A percentile compares a stretch with the other conserved stretches of the same genome.
phyloP scores from a whole-genome alignment of 2,113 vertebrate species.

The Fukomys damarensis region DNA sequence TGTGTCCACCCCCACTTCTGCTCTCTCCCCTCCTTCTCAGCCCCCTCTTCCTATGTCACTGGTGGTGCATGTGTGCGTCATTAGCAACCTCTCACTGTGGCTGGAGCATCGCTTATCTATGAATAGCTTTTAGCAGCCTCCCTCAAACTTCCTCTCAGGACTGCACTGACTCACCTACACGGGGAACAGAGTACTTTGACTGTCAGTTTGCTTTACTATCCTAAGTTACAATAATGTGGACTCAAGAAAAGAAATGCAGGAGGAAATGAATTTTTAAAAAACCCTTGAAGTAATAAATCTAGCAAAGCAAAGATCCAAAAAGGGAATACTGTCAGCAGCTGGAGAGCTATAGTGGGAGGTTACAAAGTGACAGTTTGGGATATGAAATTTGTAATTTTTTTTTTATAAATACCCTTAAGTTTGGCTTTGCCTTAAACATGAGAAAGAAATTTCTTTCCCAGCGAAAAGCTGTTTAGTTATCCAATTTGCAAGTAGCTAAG shows the following conservation, averaged over 20 bases:
- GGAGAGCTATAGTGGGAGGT: not conserved
- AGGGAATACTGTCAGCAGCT: not conserved
- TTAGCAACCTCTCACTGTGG: constrained; percentile 71
- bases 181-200: constrained; percentile 29
- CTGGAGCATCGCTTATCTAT: constrained; percentile 63
- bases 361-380: not conserved
- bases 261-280: not conserved
- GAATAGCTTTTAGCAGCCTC: constrained; percentile 82
- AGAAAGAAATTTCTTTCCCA: constrained; percentile 48
- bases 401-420: not conserved
- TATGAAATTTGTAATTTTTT: constrained; percentile 45
- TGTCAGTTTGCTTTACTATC: constrained; percentile 35
- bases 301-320: not conserved
- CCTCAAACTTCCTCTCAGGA: constrained; percentile 73
- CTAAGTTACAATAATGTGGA: not conserved
- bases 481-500: constrained; percentile 35
- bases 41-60: constrained; percentile 56
- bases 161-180: constrained; percentile 67
- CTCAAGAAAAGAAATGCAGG: not conserved
- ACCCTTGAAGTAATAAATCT: not conserved
- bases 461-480: constrained; percentile 63
- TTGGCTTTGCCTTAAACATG: constrained; percentile 64
- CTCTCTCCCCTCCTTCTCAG: constrained; percentile 10
- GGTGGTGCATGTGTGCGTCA: constrained; percentile 66
- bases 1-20: not conserved